A percentile compares a stretch with the other conserved stretches of the same genome.
Evolutionary conservation across 2,113 vertebrate species (phyloP).

Genomic region (Sprattus sprattus): DNA sequence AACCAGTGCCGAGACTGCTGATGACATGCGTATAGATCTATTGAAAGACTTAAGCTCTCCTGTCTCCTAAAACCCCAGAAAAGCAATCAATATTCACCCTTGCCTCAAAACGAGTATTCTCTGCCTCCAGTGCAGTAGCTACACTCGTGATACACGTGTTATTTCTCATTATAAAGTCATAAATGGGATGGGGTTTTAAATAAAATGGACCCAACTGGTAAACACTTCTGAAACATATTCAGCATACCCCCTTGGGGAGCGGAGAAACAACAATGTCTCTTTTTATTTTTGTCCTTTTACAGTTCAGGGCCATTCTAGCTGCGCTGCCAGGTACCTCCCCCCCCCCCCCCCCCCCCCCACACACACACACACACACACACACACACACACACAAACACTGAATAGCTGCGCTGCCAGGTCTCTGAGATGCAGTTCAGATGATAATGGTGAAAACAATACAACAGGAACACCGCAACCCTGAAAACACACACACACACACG

Average conservation of each 20-base stretch:
- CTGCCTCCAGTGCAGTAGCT: neutral
- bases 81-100: slow-evolving; percentile 36
- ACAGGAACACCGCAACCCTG: neutral
- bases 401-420: neutral
- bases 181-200: neutral
- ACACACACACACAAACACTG: too few relatives aligned
- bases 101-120: neutral
- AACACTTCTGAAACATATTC: neutral
- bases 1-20: slow-evolving; percentile 29
- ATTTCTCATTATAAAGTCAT: neutral
- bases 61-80: slow-evolving; percentile 7
- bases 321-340: neutral
- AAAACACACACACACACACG: neutral
- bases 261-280: neutral
- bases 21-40: slow-evolving; percentile 49
- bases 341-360: too few relatives aligned
- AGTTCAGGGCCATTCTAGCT: neutral
- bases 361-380: too few relatives aligned
- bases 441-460: neutral
- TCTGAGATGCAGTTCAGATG: neutral
- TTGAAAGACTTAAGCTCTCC: slow-evolving; percentile 46
- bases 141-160: neutral
- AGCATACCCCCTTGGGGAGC: neutral
- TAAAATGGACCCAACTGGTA: neutral
- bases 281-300: neutral